A percentile compares a stretch with the other conserved stretches of the same genome.
Evolutionary conservation across 2,888 invertebrate species (phyloP).

Genomic region (Thecocarcelia acutangulata): DNA sequence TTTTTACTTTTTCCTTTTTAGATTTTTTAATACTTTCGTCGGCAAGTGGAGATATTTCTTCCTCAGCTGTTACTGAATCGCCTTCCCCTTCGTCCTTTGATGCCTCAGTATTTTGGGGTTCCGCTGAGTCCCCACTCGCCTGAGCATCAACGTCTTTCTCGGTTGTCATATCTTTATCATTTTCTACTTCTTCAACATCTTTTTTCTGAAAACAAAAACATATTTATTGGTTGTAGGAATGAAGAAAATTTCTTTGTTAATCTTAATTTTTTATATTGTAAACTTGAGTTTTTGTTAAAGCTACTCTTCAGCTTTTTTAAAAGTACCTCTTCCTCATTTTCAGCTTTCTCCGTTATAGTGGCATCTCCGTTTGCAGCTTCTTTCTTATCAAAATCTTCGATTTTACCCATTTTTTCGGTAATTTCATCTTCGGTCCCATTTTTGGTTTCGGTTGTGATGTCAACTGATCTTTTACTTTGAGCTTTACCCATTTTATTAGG

Average conservation of each 20-base stretch:
- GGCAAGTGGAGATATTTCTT: conserved; percentile 77
- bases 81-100: conserved; percentile 73
- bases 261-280: too few species aligned
- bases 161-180: conserved; percentile 86
- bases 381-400: conserved; percentile 88
- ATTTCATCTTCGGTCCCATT: conserved; percentile 84
- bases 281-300: too few species aligned
- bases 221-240: neutral
- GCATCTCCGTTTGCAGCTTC: conserved; percentile 87
- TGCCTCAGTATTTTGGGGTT: conserved; percentile 45
- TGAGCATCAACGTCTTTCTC: conserved; percentile 82
- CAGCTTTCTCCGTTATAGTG: conserved; percentile 85
- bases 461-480: conserved; percentile 93
- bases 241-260: neutral
- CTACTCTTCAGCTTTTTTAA: too few species aligned
- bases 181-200: conserved; percentile 83
- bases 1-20: conserved; percentile 89
- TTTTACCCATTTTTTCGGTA: conserved; percentile 88
- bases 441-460: conserved; percentile 88
- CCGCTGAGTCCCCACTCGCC: conserved; percentile 68
- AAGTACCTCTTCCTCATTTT: conserved; percentile 82
- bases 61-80: conserved; percentile 72
- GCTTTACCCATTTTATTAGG: conserved; percentile 90
- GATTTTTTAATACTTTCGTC: conserved; percentile 83
- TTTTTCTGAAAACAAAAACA: conserved; percentile 82